Evolutionary conservation across 30 jellyfish, hydroid and myxozoan genomes (phyloP).

Genomic region (Morbakka virulenta): DNA sequence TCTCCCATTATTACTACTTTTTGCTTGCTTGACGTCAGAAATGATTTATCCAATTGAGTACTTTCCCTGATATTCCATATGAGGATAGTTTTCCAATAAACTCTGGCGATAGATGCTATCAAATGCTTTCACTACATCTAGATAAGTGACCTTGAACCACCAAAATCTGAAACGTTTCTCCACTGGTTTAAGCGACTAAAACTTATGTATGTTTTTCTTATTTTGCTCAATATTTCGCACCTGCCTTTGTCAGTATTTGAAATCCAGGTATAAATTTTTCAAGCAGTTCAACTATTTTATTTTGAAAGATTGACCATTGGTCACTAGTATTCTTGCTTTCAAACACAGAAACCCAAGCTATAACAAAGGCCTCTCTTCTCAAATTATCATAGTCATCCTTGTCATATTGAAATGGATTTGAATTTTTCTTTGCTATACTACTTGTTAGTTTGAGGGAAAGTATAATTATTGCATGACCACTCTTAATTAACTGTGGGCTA

Average conservation of each 20-base stretch:
- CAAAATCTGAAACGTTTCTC: constrained; percentile 24
- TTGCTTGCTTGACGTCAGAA: constrained; percentile 41
- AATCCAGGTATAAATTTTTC: neutral
- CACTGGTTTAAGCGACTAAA: too few relatives aligned
- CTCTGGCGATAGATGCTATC: constrained; percentile 35
- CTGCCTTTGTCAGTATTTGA: constrained; percentile 30
- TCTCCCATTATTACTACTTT: constrained; percentile 34
- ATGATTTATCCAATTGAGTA: constrained; percentile 31
- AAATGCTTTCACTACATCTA: constrained; percentile 35
- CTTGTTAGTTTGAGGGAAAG: constrained; percentile 23
- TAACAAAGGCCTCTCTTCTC: constrained; percentile 1
- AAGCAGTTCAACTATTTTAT: constrained; percentile 9
- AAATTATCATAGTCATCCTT: constrained; percentile 19
- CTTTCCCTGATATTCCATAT: constrained; percentile 36
- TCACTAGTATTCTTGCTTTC: constrained; percentile 23
- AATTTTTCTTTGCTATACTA: constrained; percentile 9
- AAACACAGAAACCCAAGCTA: constrained; percentile 5
- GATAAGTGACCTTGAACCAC: constrained; percentile 40
- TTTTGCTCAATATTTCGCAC: too few relatives aligned
- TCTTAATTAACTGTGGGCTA: constrained; percentile 26
- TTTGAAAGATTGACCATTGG: constrained; percentile 23
- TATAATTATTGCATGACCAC: constrained; percentile 13
- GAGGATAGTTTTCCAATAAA: constrained; percentile 26
- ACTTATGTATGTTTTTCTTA: too few relatives aligned
- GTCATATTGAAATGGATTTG: constrained; percentile 15